Base-by-base conservation (phyloP, 2,113 vertebrate genomes). In the Nyctereutes procyonoides region DNA sequence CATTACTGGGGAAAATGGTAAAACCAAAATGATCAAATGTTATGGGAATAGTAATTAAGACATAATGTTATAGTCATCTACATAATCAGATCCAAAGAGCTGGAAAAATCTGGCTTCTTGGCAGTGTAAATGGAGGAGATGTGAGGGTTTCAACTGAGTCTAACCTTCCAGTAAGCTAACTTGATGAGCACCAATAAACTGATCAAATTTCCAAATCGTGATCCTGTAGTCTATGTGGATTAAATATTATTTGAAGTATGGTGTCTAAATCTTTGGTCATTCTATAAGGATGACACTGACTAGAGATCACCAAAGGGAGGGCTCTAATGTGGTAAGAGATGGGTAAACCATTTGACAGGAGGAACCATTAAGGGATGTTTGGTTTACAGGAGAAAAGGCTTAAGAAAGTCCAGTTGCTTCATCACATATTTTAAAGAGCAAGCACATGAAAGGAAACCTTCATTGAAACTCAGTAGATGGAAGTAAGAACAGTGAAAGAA, bases 201-300 rank as follows among this genome's bases (percentile, higher is more conserved):
- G 60, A 79, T 51, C 62, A 63, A 81, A 63, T 62, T 56, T 67
- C n/a, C 22, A 94, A 58, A 28, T 48, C 5, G 17, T n/a, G 8
- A 35, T n/a, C 79, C 55, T 86, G 3, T 14, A 74, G 11, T 53
- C 48, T 43, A 32, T 11, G 4, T 48, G 5, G 26, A 24, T 55
- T 89, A 71, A 95, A 80, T 63, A 60, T 74, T 83, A 63, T 38
- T 65, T 80, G n/a, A 94, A 88, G 48, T 76, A 56, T 24, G 48
- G 7, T 76, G 20, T 53, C 67, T 53, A 86, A 90, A 22, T 93
- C 30, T 63, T 22, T 93, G 16, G 58, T 77, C 63, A 82, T 48
- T 17, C 10, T 80, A 8, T 30, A 67, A 93, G 28, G 48, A 43
- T 79, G 38, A 83, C 74, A 43, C 22, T 90, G 38, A 17, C 63